Conservation (phyloP, 2,113 vertebrate species). For the Lamprotornis superbus region DNA sequence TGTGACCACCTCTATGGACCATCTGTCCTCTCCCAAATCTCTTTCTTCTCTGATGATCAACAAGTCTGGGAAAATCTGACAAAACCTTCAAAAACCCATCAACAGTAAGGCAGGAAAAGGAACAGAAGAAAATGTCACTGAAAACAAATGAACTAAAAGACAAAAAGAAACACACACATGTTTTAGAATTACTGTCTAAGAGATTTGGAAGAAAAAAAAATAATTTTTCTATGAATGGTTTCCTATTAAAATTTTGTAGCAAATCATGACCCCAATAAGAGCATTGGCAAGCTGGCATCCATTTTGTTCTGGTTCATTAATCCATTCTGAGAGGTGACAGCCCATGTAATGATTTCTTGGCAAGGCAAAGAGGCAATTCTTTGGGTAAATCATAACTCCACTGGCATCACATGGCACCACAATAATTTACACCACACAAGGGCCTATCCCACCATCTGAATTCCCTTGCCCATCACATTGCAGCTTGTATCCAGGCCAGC, state of each 20-base stretch:
- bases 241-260: neutral
- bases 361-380: neutral
- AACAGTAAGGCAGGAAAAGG: neutral
- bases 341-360: neutral
- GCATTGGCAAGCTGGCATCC: neutral
- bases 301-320: slow-evolving; percentile 3
- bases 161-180: neutral
- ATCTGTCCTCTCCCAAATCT: neutral
- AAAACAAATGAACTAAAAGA: neutral
- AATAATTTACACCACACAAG: neutral
- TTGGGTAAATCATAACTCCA: neutral
- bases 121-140: neutral
- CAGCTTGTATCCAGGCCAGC: neutral
- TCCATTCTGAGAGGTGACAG: neutral
- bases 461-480: neutral
- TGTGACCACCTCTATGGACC: rapidly evolving
- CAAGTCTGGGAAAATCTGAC: neutral
- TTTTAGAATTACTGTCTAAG: neutral
- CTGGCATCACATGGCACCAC: neutral
- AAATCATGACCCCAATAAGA: neutral
- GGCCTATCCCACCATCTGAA: neutral
- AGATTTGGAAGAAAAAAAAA: neutral
- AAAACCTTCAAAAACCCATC: neutral
- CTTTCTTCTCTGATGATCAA: neutral
- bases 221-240: neutral